A percentile compares a stretch with the other conserved stretches of the same genome.
These are phyloP conservation scores for Apogon talboti DNA, from an alignment of 2,797 vertebrate species.

Conservation along the genomic window DNA sequence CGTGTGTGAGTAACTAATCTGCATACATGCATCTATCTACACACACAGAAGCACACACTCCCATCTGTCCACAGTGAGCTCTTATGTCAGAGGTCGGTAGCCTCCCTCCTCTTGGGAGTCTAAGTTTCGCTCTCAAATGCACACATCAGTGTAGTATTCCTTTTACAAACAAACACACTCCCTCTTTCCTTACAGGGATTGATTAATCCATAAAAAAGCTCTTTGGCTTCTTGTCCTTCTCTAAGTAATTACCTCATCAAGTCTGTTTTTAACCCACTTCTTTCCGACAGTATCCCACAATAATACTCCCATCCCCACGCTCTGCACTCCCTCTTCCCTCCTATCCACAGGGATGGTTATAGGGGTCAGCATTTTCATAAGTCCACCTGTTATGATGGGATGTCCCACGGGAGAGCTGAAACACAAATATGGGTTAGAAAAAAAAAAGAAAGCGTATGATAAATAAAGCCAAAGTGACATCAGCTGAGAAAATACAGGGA, in stretches of 20 bases:
- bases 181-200: conserved; percentile 56
- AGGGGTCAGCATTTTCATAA: conserved; percentile 43
- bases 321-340: not conserved
- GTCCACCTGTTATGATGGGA: not conserved
- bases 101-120: conserved; percentile 20
- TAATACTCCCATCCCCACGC: conserved; percentile 3
- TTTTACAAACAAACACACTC: conserved; percentile 58
- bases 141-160: conserved; percentile 56
- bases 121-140: conserved; percentile 41
- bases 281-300: conserved; percentile 25
- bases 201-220: conserved; percentile 73
- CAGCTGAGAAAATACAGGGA: conserved; percentile 51
- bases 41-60: conserved; percentile 7
- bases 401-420: not conserved
- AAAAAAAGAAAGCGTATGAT: conserved; percentile 1
- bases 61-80: conserved; percentile 30
- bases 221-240: conserved; percentile 51
- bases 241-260: conserved; percentile 72
- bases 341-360: conserved; percentile 16
- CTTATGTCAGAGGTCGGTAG: conserved; percentile 42
- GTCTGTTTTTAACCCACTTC: conserved; percentile 54
- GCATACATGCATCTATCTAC: not conserved
- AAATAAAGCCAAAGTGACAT: conserved; percentile 40
- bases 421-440: not conserved
- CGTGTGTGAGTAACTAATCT: conserved; percentile 3